Evolutionary conservation across 2,888 invertebrate species (phyloP).

Genomic region (Stenurella melanura): DNA sequence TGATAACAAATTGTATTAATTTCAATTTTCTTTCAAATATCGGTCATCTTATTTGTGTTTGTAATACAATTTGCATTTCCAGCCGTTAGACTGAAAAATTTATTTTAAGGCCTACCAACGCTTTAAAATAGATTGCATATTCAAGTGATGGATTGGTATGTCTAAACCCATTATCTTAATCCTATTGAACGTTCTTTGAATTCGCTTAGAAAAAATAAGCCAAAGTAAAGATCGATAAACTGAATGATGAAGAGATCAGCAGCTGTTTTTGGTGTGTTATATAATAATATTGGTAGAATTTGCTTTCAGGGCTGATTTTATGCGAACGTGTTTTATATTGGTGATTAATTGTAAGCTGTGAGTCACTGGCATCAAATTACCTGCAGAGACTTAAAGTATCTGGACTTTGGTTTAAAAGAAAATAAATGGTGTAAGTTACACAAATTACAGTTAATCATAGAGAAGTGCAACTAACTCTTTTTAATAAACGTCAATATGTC

Average conservation of each 20-base stretch:
- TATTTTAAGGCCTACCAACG: constrained; percentile 7
- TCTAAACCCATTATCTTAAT: constrained; percentile 25
- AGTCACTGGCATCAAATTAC: too few relatives aligned
- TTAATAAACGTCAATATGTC: too few relatives aligned
- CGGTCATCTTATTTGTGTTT: neutral
- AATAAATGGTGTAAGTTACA: too few relatives aligned
- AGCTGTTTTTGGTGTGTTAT: constrained; percentile 2
- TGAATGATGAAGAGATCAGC: neutral
- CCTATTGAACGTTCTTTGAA: constrained; percentile 24
- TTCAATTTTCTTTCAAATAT: neutral
- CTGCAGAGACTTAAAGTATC: too few relatives aligned
- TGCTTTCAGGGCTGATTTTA: too few relatives aligned
- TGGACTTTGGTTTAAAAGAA: too few relatives aligned
- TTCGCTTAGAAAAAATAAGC: constrained; percentile 19
- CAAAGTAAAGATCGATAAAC: constrained; percentile 12
- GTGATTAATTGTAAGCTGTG: too few relatives aligned
- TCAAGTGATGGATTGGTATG: constrained; percentile 30
- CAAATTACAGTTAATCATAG: too few relatives aligned
- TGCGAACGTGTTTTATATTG: too few relatives aligned
- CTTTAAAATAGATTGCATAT: constrained; percentile 30
- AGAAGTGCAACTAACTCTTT: too few relatives aligned
- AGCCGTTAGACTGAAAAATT: constrained; percentile 13
- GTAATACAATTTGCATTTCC: neutral
- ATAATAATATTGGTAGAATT: neutral
- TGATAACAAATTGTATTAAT: too few relatives aligned